Evolutionary conservation across 2,888 invertebrate genomes (phyloP), one percentile per base, ranked within the genome.

Genomic region (Bimastos eiseni): DNA sequence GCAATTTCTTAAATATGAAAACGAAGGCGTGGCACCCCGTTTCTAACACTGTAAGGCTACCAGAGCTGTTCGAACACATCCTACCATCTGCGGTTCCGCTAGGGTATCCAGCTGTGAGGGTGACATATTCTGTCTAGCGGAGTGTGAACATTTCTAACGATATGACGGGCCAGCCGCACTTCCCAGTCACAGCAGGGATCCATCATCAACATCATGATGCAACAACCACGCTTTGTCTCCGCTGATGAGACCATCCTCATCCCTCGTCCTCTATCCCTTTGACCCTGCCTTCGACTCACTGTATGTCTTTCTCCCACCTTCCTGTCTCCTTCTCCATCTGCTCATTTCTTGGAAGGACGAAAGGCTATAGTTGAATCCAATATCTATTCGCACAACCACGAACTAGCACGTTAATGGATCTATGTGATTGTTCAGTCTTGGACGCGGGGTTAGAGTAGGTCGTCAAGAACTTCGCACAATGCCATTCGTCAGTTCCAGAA

Each of bases 321-420:
- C 11, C 70, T 70, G 70, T 8, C 30, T 70, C 30, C 8, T n/a
- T 2, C 30, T n/a, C n/a, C n/a, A 6, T 1, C 70, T n/a, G 30
- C n/a, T n/a, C 70, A 70, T 70, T 70, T n/a, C 70, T n/a, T 70
- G n/a, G 70, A 70, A 70, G n/a, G n/a, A 70, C 30, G 70, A 55
- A 55, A 55, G 55, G 55, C 55, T 30, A 55, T 11, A 2, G 5
- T 17, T 30, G 8, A 11, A 13, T n/a, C n/a, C n/a, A 70, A n/a
- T n/a, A 70, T 70, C 70, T 70, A 70, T n/a, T n/a, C 70, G n/a
- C 30, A 70, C 70, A 30, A 8, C 13, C 70, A 11, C 70, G n/a
- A n/a, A 30, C 70, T 70, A 70, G 70, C 30, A 70, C 21, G 49
- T 11, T 17, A 30, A 70, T 70, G n/a, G n/a, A 70, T n/a, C 30